These are phyloP conservation scores for Pristionchus fissidentatus DNA, from an alignment of 2,888 invertebrate genomes.

Conservation along the genomic window DNA sequence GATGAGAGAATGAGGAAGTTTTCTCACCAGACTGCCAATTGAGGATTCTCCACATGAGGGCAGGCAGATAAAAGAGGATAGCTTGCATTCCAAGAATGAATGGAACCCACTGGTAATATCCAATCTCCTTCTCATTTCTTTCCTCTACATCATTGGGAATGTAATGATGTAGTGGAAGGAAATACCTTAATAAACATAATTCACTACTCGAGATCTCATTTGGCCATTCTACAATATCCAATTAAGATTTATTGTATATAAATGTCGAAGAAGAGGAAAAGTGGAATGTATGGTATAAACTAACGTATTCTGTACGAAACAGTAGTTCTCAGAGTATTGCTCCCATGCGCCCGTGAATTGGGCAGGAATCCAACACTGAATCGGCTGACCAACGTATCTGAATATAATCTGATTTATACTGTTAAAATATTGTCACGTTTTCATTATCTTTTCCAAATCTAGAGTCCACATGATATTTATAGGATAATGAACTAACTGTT, in stretches of 20 bases:
- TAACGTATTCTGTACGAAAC: conserved; percentile 69
- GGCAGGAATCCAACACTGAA: conserved; percentile 76
- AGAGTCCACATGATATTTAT: too few species aligned
- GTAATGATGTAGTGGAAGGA: conserved; percentile 71
- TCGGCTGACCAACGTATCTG: conserved; percentile 75
- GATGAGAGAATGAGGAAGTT: too few species aligned
- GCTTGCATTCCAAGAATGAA: conserved; percentile 78
- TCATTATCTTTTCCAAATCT: background rate
- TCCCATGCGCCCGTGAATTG: conserved; percentile 75
- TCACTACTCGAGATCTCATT: conserved; percentile 52
- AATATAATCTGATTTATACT: conserved; percentile 6
- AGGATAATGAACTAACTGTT: conserved; percentile 64
- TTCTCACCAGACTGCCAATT: conserved; percentile 76
- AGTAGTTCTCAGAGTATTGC: conserved; percentile 75
- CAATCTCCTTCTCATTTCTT: conserved; percentile 69
- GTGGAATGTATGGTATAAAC: background rate
- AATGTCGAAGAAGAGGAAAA: background rate
- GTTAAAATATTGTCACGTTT: background rate
- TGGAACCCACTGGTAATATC: conserved; percentile 77
- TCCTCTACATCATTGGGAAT: conserved; percentile 70
- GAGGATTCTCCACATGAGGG: conserved; percentile 78
- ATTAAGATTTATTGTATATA: background rate
- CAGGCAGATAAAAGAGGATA: conserved; percentile 78
- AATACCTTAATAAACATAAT: conserved; percentile 67
- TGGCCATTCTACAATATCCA: too few species aligned